Conservation (phyloP, 2,797 vertebrate species). For the Cottoperca gobio region DNA sequence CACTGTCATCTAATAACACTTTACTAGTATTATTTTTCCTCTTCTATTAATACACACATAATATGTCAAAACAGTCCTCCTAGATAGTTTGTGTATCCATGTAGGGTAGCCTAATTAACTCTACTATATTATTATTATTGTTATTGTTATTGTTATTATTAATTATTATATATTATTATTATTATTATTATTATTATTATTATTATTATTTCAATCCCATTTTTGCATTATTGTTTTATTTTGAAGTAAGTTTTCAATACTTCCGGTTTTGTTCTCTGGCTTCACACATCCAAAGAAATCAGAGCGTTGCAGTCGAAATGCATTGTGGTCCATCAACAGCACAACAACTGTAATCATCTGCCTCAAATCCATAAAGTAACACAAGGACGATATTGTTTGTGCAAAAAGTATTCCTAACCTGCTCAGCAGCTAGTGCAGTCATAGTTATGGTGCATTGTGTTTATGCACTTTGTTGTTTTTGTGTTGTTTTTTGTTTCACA, state of each 20-base stretch:
- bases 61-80: not conserved
- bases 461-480: not conserved
- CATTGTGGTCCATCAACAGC: constrained; percentile 64
- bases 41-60: not conserved
- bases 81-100: not conserved
- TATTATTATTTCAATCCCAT: not conserved
- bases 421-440: not conserved
- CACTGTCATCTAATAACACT: not conserved
- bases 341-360: constrained; percentile 71
- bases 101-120: not conserved
- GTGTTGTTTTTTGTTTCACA: no score
- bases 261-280: not conserved
- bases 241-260: not conserved
- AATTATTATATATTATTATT: no score
- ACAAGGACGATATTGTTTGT: not conserved
- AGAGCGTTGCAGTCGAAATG: constrained; percentile 56
- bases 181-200: no score
- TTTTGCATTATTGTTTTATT: constrained; percentile 14
- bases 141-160: no score
- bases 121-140: not conserved
- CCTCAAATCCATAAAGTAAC: not conserved
- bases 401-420: not conserved
- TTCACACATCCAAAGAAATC: constrained; percentile 37
- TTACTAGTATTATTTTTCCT: not conserved
- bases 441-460: accelerated